Conservation (phyloP, 92 coral and sea anemone genomes). For the Actinostola sp. region DNA sequence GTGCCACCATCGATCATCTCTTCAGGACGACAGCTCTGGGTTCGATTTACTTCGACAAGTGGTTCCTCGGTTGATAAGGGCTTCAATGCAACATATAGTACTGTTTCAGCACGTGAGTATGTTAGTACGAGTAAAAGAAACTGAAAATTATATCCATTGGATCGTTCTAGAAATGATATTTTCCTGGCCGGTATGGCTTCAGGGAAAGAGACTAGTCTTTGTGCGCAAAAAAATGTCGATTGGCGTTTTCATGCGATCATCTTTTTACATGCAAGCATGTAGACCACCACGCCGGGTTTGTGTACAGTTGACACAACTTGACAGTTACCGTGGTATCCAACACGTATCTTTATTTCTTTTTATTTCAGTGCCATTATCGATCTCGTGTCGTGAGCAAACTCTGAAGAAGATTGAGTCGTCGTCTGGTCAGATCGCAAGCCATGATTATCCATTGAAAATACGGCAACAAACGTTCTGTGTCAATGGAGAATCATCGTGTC, state of each 20-base stretch:
- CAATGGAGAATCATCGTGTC: constrained; percentile 41
- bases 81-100: constrained; percentile 31
- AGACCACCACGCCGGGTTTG: too few species aligned
- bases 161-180: too few species aligned
- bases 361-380: constrained; percentile 47
- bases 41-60: constrained; percentile 47
- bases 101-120: constrained; percentile 43
- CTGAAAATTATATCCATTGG: too few species aligned
- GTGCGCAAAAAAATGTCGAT: too few species aligned
- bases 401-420: constrained; percentile 11
- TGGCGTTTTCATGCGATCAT: too few species aligned
- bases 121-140: too few species aligned
- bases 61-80: constrained; percentile 6
- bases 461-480: constrained; percentile 50
- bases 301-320: too few species aligned
- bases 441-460: constrained; percentile 52
- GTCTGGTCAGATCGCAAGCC: constrained; percentile 59
- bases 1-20: constrained; percentile 37
- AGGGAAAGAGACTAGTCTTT: too few species aligned
- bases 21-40: constrained; percentile 42
- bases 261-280: too few species aligned
- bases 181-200: too few species aligned
- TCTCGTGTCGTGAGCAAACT: constrained; percentile 28
- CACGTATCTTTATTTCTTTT: neutral
- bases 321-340: too few species aligned